These are phyloP conservation scores for Hypomecis atomaria DNA, from an alignment of 2,888 invertebrate species.

Conservation along the genomic window DNA sequence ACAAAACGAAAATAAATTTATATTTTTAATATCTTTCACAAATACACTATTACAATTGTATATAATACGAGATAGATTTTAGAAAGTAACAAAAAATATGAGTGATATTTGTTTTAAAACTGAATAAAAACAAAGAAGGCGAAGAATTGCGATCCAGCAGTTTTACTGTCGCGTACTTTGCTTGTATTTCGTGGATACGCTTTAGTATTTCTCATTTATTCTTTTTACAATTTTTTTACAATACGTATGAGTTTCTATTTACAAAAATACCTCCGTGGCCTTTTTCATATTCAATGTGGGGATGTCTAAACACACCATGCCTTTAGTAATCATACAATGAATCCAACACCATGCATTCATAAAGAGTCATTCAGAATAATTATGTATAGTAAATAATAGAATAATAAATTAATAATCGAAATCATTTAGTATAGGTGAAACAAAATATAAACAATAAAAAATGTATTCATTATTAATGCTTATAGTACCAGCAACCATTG, in stretches of 20 bases:
- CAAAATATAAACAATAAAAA: slow-evolving; percentile 27
- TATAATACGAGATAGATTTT: too few relatives aligned
- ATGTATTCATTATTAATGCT: slow-evolving; percentile 47
- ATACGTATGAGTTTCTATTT: neutral
- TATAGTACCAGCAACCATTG: slow-evolving; percentile 15
- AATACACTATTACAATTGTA: neutral
- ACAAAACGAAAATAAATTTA: neutral
- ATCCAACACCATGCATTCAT: slow-evolving; percentile 22
- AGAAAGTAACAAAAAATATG: too few relatives aligned
- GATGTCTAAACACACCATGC: slow-evolving; percentile 27
- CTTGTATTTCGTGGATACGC: too few relatives aligned
- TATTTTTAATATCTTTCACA: too few relatives aligned
- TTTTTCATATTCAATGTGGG: slow-evolving; percentile 17
- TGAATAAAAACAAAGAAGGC: too few relatives aligned
- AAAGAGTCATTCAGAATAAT: slow-evolving; percentile 8
- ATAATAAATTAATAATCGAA: slow-evolving; percentile 19
- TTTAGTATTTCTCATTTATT: too few relatives aligned
- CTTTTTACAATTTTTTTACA: neutral
- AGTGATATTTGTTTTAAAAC: too few relatives aligned
- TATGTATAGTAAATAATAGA: slow-evolving; percentile 3
- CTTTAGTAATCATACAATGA: slow-evolving; percentile 9
- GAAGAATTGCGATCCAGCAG: too few relatives aligned
- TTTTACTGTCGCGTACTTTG: too few relatives aligned
- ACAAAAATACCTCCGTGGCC: slow-evolving; percentile 27
- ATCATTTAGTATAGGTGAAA: neutral